These are phyloP conservation scores for Rhinolophus sinicus DNA, from an alignment of 2,113 vertebrate genomes.

Conservation along the genomic window DNA sequence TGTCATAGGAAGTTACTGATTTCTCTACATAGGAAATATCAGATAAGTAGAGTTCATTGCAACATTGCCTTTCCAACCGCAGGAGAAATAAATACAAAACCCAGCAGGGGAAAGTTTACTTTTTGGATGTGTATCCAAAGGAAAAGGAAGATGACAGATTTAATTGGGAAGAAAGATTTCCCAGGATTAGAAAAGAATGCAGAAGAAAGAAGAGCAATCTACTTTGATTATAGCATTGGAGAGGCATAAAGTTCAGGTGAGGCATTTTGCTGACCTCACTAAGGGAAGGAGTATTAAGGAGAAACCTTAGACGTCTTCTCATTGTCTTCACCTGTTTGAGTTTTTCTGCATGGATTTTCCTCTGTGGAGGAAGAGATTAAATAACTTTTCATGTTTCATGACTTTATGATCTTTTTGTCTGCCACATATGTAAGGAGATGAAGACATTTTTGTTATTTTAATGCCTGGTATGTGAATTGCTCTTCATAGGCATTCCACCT, in stretches of 20 bases:
- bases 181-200: background rate
- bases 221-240: background rate
- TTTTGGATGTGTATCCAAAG: background rate
- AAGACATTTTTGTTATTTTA: background rate
- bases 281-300: background rate
- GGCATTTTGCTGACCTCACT: background rate
- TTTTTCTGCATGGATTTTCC: background rate
- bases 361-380: background rate
- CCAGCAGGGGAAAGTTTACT: background rate
- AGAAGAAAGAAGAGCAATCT: background rate
- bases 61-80: background rate
- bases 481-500: background rate
- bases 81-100: conserved; percentile 8
- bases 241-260: background rate
- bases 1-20: background rate
- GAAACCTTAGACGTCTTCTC: background rate
- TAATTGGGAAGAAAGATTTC: background rate
- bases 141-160: background rate
- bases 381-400: background rate
- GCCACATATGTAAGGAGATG: background rate
- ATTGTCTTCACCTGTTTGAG: background rate
- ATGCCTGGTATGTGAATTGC: background rate
- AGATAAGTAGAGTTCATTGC: background rate
- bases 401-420: background rate
- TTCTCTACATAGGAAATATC: background rate